Evolutionary conservation across 2,797 vertebrate genomes (phyloP), one percentile per base, ranked within the genome.

Genomic region (Bryconaethiops microstoma): DNA sequence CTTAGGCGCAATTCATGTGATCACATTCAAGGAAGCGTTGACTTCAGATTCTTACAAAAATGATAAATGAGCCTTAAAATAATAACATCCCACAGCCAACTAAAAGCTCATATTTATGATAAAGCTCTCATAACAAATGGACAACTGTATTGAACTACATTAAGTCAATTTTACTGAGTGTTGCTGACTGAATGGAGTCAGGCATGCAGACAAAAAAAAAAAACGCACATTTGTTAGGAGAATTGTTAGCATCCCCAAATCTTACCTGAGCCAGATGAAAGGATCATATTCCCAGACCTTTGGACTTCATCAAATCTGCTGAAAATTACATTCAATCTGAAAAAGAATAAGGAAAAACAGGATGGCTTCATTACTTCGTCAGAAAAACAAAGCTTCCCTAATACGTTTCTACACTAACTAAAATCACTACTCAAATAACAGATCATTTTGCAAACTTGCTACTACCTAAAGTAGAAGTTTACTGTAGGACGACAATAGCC

Each of bases 301-400:
- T 99, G 98, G 88, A 99, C 97, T 90, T 99, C 98, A 87, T 99
- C 97, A 0, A 99, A 99, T 93, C 95, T 98, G 84, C 94, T 95
- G 92, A 99, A 99, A 94, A 99, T 99, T 90, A 98, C 97, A 96
- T 98, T 99, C 95, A 99, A 95, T 89, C 98, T 99, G 85, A 81
- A 60, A 81, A 67, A 16, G 1, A 82, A 55, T 52, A 19, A 2
- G 52, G 57, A 25, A 45, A 16, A 10, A 39, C 0, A 29, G 5
- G 29, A 67, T 40, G 13, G 21, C 3, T 50, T 17, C 16, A 23
- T 52, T 48, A 19, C 3, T 40, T 40, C 7, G 7, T 40, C 6
- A 67, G 40, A 39, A 40, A n/a, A 67, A 63, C 13, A 16, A 14
- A 62, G 62, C 0, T 40, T 35, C 35, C 17, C 40, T 65, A 7